phyloP scores from a whole-genome alignment of 2,797 vertebrate genomes.

The Pogoniulus pusillus region DNA sequence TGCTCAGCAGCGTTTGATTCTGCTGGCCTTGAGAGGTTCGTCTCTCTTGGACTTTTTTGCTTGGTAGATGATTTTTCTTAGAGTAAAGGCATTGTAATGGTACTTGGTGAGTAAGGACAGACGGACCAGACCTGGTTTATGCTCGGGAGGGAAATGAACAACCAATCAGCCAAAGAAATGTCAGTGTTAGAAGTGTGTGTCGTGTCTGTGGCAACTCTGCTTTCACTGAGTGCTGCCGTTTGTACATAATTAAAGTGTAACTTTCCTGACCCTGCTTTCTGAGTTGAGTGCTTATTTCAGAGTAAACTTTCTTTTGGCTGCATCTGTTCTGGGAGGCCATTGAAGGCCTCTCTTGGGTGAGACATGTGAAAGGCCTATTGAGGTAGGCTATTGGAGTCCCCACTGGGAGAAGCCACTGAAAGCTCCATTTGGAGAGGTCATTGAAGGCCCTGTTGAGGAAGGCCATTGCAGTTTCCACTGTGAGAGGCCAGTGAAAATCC shows the following conservation, averaged over 20 bases:
- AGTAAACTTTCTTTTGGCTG: neutral
- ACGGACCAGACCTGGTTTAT: neutral
- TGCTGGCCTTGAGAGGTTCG: neutral
- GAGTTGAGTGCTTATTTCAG: neutral
- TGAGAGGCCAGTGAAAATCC: no score
- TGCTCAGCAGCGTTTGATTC: neutral
- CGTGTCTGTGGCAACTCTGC: fast-evolving
- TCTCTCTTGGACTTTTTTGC: neutral
- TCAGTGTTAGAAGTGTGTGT: neutral
- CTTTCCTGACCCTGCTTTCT: neutral
- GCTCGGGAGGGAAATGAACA: neutral
- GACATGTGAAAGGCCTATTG: no score
- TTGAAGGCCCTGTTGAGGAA: no score
- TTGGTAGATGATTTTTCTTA: neutral
- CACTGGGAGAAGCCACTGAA: no score
- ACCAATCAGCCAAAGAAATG: neutral
- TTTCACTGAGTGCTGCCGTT: neutral
- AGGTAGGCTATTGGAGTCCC: no score
- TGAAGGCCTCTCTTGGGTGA: no score
- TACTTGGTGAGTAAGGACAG: neutral
- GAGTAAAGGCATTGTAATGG: neutral
- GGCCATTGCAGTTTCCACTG: no score
- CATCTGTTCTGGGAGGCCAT: neutral
- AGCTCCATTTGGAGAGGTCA: no score
- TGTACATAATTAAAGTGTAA: neutral